phyloP scores from a whole-genome alignment of 1,140 invertebrate species.

The Drosophila nasuta region DNA sequence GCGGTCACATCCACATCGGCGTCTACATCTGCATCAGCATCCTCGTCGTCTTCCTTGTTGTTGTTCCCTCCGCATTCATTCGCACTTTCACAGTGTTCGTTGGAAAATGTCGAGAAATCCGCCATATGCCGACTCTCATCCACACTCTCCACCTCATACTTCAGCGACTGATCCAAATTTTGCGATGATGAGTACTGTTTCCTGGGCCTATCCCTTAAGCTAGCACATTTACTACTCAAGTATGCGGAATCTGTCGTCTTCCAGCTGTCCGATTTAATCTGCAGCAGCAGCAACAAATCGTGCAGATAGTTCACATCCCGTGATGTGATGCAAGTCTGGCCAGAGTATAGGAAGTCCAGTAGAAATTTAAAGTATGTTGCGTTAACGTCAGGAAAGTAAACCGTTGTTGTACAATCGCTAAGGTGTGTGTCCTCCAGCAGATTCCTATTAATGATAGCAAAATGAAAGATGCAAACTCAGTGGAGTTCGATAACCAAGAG shows the following conservation, averaged over 20 bases:
- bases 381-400: conserved; percentile 92
- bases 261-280: conserved; percentile 91
- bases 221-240: conserved; percentile 63
- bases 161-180: conserved; percentile 65
- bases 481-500: too few species aligned
- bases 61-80: conserved; percentile 30
- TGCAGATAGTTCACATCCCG: conserved; percentile 92
- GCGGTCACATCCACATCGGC: conserved; percentile 30
- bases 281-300: conserved; percentile 92
- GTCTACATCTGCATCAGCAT: conserved; percentile 47
- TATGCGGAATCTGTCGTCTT: conserved; percentile 85
- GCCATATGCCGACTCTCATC: conserved; percentile 57
- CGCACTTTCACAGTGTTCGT: conserved; percentile 62
- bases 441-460: conserved; percentile 82
- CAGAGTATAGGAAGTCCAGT: conserved; percentile 93
- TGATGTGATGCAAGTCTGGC: conserved; percentile 92
- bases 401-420: conserved; percentile 89
- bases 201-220: conserved; percentile 83
- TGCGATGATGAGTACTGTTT: conserved; percentile 64
- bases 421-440: conserved; percentile 90
- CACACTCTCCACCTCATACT: conserved; percentile 74
- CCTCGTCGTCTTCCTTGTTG: conserved; percentile 55
- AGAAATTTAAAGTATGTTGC: conserved; percentile 91
- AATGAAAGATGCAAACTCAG: background rate
- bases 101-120: conserved; percentile 60